phyloP scores from a whole-genome alignment of 2,888 invertebrate species.

The Gymnocheta viridis region DNA sequence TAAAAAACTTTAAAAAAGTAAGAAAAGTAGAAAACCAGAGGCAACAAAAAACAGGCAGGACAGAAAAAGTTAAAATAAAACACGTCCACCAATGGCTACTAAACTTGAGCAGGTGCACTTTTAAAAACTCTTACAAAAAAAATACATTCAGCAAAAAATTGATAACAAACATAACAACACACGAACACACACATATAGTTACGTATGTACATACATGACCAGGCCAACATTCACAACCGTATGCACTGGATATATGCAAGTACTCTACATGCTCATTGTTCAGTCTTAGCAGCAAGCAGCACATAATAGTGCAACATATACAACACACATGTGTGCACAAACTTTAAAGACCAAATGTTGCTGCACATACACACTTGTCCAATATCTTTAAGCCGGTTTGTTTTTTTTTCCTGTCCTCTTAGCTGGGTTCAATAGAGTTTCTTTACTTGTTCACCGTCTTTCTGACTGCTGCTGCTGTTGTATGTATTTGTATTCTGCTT shows the following conservation, averaged over 20 bases:
- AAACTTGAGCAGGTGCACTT: constrained; percentile 73
- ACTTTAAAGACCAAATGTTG: constrained; percentile 59
- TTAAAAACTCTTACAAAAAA: constrained; percentile 45
- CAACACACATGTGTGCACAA: constrained; percentile 31
- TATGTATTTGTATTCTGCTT: constrained; percentile 27
- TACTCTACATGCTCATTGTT: constrained; percentile 41
- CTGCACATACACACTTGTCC: not conserved
- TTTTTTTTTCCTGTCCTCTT: constrained; percentile 33
- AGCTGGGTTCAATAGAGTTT: constrained; percentile 48
- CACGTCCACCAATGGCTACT: constrained; percentile 69
- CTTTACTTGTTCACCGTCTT: constrained; percentile 35
- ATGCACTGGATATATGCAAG: not conserved
- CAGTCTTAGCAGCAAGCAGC: constrained; percentile 5
- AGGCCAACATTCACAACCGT: constrained; percentile 33
- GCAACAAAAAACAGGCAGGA: constrained; percentile 33
- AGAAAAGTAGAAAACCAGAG: constrained; percentile 60
- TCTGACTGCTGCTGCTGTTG: constrained; percentile 23
- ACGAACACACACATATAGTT: too few species aligned
- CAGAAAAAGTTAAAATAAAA: constrained; percentile 41
- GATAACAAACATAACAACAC: constrained; percentile 23
- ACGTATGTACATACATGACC: constrained; percentile 11
- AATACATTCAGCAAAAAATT: constrained; percentile 49
- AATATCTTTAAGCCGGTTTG: constrained; percentile 56
- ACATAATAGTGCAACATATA: constrained; percentile 11
- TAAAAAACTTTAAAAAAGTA: constrained; percentile 40